Conservation (phyloP, 2,797 vertebrate species). For the Mergus octosetaceus region DNA sequence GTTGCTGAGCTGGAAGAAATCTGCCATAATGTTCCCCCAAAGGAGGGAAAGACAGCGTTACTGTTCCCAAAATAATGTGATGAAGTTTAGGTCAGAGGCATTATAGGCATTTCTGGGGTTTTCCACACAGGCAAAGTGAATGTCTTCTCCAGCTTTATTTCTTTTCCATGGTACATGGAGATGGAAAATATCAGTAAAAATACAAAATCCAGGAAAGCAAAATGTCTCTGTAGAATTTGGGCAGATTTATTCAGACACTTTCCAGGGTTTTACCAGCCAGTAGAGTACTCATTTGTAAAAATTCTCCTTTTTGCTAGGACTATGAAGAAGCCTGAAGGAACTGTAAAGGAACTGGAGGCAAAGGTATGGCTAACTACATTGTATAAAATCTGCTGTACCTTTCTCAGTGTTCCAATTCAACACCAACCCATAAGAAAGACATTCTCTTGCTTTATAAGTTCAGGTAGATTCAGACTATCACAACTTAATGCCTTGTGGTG, state of each 20-base stretch:
- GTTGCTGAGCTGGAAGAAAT: background rate
- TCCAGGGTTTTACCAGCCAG: background rate
- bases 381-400: rapidly evolving
- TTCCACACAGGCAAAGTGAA: background rate
- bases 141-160: background rate
- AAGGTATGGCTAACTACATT: background rate
- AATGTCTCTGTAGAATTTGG: background rate
- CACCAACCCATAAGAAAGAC: background rate
- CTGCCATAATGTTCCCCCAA: background rate
- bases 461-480: background rate
- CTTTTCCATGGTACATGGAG: background rate
- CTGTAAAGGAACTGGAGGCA: background rate
- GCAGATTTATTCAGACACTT: background rate
- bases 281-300: background rate
- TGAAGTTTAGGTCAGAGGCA: background rate
- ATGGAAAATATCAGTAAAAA: slow-evolving; percentile 27
- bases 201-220: background rate
- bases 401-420: background rate
- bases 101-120: background rate
- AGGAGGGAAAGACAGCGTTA: background rate
- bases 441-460: background rate
- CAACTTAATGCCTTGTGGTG: background rate
- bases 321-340: background rate
- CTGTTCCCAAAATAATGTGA: background rate
- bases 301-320: background rate